A percentile compares a stretch with the other conserved stretches of the same genome.
phyloP scores from a whole-genome alignment of 1,140 invertebrate species.

The Pseudachorutes palmiensis region DNA sequence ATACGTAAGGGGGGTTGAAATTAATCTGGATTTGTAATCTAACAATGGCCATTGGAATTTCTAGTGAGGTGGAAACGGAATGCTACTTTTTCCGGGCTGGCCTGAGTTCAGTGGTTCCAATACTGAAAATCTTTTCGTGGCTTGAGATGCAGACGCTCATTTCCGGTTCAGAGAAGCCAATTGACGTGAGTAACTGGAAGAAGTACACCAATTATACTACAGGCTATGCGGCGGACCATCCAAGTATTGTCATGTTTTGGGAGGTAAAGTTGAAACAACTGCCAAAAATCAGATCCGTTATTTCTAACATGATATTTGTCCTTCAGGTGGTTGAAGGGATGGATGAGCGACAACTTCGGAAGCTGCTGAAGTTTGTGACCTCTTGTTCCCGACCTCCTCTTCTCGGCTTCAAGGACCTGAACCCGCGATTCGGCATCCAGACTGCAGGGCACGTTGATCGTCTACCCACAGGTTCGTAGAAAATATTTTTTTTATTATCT shows the following conservation, averaged over 20 bases:
- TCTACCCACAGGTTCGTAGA: slow-evolving; percentile 27
- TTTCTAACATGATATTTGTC: slow-evolving; percentile 40
- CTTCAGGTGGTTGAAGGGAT: slow-evolving; percentile 74
- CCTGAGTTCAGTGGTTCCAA: slow-evolving; percentile 29
- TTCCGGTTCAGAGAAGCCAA: slow-evolving; percentile 83
- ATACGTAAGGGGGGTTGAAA: slow-evolving; percentile 55
- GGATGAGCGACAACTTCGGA: slow-evolving; percentile 71
- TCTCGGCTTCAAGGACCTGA: slow-evolving; percentile 78
- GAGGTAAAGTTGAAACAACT: slow-evolving; percentile 18
- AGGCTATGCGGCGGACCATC: slow-evolving; percentile 66
- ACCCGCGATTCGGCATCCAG: slow-evolving; percentile 38
- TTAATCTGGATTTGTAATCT: slow-evolving; percentile 9
- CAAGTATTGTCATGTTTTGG: slow-evolving; percentile 59
- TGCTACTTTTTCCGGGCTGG: slow-evolving; percentile 27
- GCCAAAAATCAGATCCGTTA: not conserved
- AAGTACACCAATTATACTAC: slow-evolving; percentile 73
- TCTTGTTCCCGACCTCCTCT: slow-evolving; percentile 93
- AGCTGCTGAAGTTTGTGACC: slow-evolving; percentile 92
- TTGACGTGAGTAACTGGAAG: slow-evolving; percentile 83
- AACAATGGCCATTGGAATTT: slow-evolving; percentile 20
- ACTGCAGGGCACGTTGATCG: slow-evolving; percentile 27
- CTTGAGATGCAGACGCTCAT: slow-evolving; percentile 89
- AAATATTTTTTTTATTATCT: not conserved
- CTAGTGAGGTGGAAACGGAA: slow-evolving; percentile 46
- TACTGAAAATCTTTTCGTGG: slow-evolving; percentile 83